Evolutionary conservation across 2,797 vertebrate species (phyloP).

Genomic region (Tokudaia muenninki): DNA sequence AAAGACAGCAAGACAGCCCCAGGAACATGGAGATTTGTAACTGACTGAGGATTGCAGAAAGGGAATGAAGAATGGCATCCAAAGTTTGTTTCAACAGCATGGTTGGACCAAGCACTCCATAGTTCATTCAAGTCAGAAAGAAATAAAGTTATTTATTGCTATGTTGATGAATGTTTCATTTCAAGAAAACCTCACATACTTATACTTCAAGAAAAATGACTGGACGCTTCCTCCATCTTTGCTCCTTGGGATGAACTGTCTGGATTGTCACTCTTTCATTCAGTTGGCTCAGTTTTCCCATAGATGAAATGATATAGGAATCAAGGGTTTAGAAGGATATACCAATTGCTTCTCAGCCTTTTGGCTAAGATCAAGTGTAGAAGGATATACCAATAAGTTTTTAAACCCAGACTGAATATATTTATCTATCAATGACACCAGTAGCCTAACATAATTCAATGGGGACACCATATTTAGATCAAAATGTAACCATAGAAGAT

Average conservation of each 20-base stretch:
- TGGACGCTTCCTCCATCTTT: neutral
- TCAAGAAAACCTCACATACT: neutral
- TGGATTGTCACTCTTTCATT: neutral
- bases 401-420: neutral
- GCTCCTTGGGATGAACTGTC: neutral
- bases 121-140: slow-evolving; percentile 26
- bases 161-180: slow-evolving; percentile 26
- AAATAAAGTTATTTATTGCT: slow-evolving; percentile 36
- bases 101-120: neutral
- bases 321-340: neutral
- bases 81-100: neutral
- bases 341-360: neutral
- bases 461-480: neutral
- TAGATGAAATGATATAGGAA: neutral
- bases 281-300: slow-evolving; percentile 2
- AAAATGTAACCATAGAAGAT: neutral
- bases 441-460: neutral
- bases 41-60: slow-evolving; percentile 16
- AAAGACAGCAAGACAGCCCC: slow-evolving; percentile 10
- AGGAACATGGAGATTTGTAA: slow-evolving; percentile 36
- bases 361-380: neutral
- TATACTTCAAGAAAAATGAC: slow-evolving; percentile 6
- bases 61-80: slow-evolving; percentile 37
- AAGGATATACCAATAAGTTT: neutral
- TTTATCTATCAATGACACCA: neutral